Percentiles rank a stretch among this genome's conserved stretches.
Conservation (phyloP, 2,113 vertebrate genomes). For the Mionectes macconnelli region DNA sequence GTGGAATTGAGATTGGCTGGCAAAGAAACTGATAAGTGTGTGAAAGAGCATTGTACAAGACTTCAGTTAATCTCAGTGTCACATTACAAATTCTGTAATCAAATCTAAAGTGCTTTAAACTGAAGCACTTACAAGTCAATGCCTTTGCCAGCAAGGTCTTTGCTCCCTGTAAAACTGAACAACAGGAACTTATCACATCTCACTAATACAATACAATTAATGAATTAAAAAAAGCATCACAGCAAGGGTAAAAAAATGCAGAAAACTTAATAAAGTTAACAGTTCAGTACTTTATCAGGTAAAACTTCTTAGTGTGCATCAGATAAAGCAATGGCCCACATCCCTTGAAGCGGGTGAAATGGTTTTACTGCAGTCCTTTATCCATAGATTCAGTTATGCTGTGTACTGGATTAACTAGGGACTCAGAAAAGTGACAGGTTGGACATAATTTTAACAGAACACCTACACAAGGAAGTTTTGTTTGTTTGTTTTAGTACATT, state of each 20-base stretch:
- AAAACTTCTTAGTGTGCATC: not conserved
- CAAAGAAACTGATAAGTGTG: not conserved
- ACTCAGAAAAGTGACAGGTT: not conserved
- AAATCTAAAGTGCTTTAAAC: not conserved
- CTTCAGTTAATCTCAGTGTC: not conserved
- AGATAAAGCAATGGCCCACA: not conserved
- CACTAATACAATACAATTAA: not conserved
- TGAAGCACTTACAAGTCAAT: not conserved
- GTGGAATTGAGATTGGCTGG: not conserved
- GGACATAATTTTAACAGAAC: not conserved
- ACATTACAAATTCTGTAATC: not conserved
- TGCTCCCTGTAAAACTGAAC: not conserved
- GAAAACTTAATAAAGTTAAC: not conserved
- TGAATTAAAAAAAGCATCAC: not conserved
- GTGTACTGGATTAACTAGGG: not conserved
- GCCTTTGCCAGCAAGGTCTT: not conserved
- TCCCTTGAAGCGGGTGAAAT: not conserved
- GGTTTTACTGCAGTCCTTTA: not conserved
- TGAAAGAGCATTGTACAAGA: not conserved
- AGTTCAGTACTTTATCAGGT: not conserved
- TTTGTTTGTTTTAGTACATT: not conserved
- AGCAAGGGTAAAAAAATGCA: not conserved
- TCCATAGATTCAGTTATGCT: not conserved
- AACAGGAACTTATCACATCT: not conserved
- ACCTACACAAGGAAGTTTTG: not conserved